Base-by-base conservation (phyloP, 1,140 invertebrate genomes). In the Pseudomyrmex dendroicus region DNA sequence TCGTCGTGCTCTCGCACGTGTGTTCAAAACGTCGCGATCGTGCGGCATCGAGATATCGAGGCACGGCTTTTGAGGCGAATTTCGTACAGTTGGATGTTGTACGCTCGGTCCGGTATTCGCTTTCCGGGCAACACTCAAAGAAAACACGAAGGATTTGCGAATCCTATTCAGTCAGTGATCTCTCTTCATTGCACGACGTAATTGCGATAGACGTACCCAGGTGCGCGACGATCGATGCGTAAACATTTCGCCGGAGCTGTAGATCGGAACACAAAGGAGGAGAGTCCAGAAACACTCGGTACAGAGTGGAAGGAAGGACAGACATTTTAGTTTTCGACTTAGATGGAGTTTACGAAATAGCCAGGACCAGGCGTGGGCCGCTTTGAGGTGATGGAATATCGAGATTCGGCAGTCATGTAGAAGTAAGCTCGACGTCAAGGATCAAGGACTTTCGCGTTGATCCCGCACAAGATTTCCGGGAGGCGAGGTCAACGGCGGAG, bases 351-450 rank as follows among this genome's bases (percentile, higher is more conserved):
- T 46, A n/a, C 56, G 44, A 48, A 57, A 78, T 70, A 54, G 8
- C 15, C 22, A 59, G 52, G 20, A 35, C 15, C 1, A 22, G 2
- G 12, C 46, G n/a, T 25, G 20, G 50, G 25, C 44, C 13, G 35
- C 20, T 46, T 8, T 25, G 35, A 59, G 15, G 22, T 20, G 20
- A 59, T 10, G 64, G 15, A 78, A 72, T 50, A 56, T 56, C 52
- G 61, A 63, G 68, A 50, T 74, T 64, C 22, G 61, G 54, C 63
- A 84, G 78, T 82, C 86, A 86, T 84, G 80, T 83, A 83, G 72
- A 83, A 83, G 52, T 48, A 50, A 22, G 52, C 52, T 35, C 73
- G 50, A 57, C 13, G 52, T 76, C 62, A 35, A 35, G 72, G 59
- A 77, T 57, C 73, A 20, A 83, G 22, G 46, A 46, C 52, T 22